Conservation (phyloP, 2,797 vertebrate genomes). For the Serranus cabrilla region DNA sequence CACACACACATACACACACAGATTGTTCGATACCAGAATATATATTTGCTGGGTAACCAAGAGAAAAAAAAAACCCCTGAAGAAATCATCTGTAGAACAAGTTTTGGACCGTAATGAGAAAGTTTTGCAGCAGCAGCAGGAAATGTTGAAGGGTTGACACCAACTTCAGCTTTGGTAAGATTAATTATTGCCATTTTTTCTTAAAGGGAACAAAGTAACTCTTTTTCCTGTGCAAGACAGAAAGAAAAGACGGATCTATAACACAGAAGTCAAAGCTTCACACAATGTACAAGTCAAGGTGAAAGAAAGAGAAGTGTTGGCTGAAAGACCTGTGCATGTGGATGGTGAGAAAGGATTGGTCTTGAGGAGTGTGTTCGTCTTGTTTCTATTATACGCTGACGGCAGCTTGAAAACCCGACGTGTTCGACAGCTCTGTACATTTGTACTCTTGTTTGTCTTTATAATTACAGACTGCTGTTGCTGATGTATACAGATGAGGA, state of each 20-base stretch:
- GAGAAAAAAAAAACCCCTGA: neutral
- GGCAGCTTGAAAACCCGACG: neutral
- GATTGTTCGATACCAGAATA: neutral
- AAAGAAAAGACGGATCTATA: neutral
- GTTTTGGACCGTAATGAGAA: conserved; percentile 23
- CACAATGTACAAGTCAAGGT: conserved; percentile 3
- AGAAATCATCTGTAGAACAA: conserved; percentile 9
- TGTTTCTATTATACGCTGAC: neutral
- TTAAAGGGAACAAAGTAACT: neutral
- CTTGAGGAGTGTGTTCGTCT: neutral
- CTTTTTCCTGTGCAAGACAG: neutral
- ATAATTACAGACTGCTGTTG: neutral
- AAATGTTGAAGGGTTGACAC: conserved; percentile 17
- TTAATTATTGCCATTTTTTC: conserved; percentile 29
- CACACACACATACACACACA: neutral
- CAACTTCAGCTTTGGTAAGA: neutral
- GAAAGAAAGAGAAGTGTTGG: neutral
- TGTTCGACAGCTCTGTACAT: neutral
- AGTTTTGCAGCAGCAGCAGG: conserved; percentile 17
- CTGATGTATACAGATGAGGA: neutral
- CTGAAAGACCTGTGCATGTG: neutral
- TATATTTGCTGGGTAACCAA: neutral
- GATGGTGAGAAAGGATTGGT: neutral
- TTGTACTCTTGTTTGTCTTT: neutral
- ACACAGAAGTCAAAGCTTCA: neutral